These are phyloP conservation scores for Meliscaeva auricollis DNA, from an alignment of 2,888 invertebrate genomes.

Conservation along the genomic window DNA sequence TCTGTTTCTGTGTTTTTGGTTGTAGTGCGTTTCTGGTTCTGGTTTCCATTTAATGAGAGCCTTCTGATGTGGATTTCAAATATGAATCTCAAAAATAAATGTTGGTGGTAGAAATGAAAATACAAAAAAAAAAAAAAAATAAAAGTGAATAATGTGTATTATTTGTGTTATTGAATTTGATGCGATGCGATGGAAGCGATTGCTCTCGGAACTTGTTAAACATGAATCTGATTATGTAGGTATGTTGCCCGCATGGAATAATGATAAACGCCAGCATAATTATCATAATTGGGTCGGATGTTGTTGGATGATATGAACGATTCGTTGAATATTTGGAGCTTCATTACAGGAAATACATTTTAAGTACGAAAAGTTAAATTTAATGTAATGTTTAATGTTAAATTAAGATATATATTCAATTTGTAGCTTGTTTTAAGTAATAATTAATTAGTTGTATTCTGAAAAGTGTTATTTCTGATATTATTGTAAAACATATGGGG, in stretches of 20 bases:
- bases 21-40: not conserved
- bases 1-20: not conserved
- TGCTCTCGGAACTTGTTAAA: constrained; percentile 34
- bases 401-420: too few relatives aligned
- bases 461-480: too few relatives aligned
- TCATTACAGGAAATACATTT: not conserved
- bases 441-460: too few relatives aligned
- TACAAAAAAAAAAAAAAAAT: constrained; percentile 14
- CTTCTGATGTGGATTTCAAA: not conserved
- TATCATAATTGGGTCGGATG: constrained; percentile 61
- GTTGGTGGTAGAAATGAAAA: too few relatives aligned
- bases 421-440: too few relatives aligned
- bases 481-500: too few relatives aligned
- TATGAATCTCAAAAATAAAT: not conserved
- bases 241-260: constrained; percentile 49
- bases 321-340: constrained; percentile 16
- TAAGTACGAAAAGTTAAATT: too few relatives aligned
- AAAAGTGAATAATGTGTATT: not conserved
- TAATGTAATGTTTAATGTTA: too few relatives aligned
- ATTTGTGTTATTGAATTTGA: constrained; percentile 31
- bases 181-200: not conserved
- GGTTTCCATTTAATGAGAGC: constrained; percentile 3
- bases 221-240: constrained; percentile 58
- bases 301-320: constrained; percentile 37
- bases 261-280: constrained; percentile 50